A percentile compares a stretch with the other conserved stretches of the same genome.
These are phyloP conservation scores for Mormyrops boulengeri DNA, from an alignment of 2,797 vertebrate genomes.

Conservation along the genomic window DNA sequence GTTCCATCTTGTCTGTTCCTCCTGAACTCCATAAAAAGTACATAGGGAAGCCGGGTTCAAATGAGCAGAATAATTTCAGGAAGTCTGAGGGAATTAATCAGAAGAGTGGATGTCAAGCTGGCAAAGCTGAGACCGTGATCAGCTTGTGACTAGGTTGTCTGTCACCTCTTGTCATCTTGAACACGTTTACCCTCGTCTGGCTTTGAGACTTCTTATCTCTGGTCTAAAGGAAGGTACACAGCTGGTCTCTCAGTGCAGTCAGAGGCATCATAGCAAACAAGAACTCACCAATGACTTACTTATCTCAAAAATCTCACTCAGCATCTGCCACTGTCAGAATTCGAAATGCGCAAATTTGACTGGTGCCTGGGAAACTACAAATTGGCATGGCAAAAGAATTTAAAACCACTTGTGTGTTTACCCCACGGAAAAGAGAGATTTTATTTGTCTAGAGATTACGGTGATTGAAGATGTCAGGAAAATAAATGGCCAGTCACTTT, in stretches of 20 bases:
- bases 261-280: neutral
- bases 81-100: neutral
- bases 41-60: neutral
- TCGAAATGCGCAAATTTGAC: neutral
- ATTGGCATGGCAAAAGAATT: neutral
- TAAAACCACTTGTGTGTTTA: neutral
- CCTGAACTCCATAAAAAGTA: neutral
- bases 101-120: neutral
- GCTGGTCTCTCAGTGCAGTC: neutral
- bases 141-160: neutral
- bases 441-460: conserved; percentile 9
- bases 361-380: neutral
- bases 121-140: neutral
- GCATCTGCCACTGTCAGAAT: neutral
- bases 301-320: neutral
- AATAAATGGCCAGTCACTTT: conserved; percentile 8
- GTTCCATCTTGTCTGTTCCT: neutral
- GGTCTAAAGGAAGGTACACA: neutral
- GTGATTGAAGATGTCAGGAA: conserved; percentile 8
- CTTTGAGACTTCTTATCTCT: neutral
- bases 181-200: neutral
- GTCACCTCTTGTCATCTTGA: neutral
- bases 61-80: neutral
- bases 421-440: neutral
- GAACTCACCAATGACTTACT: neutral